Base-by-base conservation (phyloP, 1,140 invertebrate genomes). In the Alviniconcha marisindica region DNA sequence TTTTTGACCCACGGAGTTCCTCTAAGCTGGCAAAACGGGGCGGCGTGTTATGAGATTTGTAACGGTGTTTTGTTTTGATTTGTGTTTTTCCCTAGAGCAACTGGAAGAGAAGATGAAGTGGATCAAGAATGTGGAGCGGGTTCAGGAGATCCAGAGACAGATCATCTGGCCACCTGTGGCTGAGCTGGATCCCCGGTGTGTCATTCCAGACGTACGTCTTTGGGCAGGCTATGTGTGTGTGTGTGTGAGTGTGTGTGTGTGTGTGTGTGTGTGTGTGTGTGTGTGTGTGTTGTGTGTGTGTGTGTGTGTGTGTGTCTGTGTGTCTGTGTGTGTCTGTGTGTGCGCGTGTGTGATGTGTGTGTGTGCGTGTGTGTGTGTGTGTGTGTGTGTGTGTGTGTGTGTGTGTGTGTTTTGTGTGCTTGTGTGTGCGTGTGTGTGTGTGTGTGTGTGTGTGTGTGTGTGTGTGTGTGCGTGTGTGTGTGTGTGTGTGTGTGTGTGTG, bases 81-180 rank as follows among this genome's bases (percentile, higher is more conserved):
- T n/a, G 18, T 48, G 7, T 48, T 48, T 48, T 48, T 18, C 18
- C 12, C 71, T 90, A 96, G 95, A 95, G 82, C 95, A 95, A 85
- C 92, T 96, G 66, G 96, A 96, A 91, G 95, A 96, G 83, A 96
- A 96, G 90, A 96, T 96, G 94, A 95, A 95, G 88, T 96, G 95
- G 96, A 90, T 96, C 73, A 96, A 96, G 86, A 96, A 96, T 89
- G 96, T 96, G 93, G 95, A 96, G 87, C 91, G 96, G 54, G 92
- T 96, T 4, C 94, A 96, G 84, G 95, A 96, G 89, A 95, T 96
- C 71, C 95, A 96, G 89, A 92, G 94, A 42, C 95, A 95, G 86
- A 94, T 96, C 42, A 93, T 95, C 0, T 96, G 95, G 95, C 96
- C 95, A 12, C 93, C 95, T 15, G 94, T 96, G 21, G 91, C 94